Conservation (phyloP, 1,140 invertebrate species). For the Chymomyza costata region DNA sequence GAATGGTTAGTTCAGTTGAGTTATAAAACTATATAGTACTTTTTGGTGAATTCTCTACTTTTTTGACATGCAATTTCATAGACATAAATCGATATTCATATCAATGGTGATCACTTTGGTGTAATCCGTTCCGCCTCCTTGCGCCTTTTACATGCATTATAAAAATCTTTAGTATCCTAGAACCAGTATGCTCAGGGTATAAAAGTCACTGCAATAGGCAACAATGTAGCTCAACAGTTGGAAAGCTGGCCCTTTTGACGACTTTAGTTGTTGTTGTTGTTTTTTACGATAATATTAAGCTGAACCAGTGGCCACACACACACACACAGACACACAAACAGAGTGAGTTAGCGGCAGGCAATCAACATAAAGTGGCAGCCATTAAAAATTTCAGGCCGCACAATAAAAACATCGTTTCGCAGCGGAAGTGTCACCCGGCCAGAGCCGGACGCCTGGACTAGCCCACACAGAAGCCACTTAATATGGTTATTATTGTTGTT, state of each 20-base stretch:
- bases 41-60: too few relatives aligned
- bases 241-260: slow-evolving; percentile 34
- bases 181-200: too few relatives aligned
- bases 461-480: background rate
- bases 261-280: slow-evolving; percentile 26
- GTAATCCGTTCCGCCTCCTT: too few relatives aligned
- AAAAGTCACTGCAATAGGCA: slow-evolving; percentile 42
- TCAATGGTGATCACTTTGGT: too few relatives aligned
- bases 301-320: too few relatives aligned
- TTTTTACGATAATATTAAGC: slow-evolving; percentile 67
- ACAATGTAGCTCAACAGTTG: slow-evolving; percentile 41
- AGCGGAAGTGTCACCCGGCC: slow-evolving; percentile 42
- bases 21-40: too few relatives aligned
- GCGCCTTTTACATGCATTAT: too few relatives aligned
- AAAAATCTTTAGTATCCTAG: too few relatives aligned
- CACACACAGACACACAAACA: too few relatives aligned
- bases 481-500: background rate
- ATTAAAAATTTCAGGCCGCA: slow-evolving; percentile 70
- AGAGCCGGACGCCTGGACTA: background rate
- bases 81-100: too few relatives aligned
- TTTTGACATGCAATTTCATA: too few relatives aligned
- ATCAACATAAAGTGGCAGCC: slow-evolving; percentile 69
- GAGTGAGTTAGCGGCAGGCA: slow-evolving; percentile 45
- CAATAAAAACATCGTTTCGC: slow-evolving; percentile 58
- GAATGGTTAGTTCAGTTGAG: too few relatives aligned